Evolutionary conservation across 1,140 invertebrate genomes (phyloP).

Genomic region (Phortica variegata): DNA sequence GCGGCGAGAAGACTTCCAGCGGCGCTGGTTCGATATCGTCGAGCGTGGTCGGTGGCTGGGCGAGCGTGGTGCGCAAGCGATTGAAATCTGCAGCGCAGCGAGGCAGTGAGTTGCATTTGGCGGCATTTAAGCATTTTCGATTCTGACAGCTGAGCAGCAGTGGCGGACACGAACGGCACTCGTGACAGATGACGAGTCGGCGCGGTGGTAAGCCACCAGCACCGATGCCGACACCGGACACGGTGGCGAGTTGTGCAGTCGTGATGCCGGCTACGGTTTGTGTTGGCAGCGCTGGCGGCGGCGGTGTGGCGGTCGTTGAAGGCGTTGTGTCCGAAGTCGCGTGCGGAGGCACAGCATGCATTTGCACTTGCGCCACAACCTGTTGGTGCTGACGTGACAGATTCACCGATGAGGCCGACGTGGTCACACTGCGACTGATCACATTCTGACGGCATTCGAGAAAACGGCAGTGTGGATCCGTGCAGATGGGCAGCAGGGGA

Average conservation of each 20-base stretch:
- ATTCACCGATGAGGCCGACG: constrained; percentile 44
- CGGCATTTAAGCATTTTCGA: constrained; percentile 55
- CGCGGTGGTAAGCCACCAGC: constrained; percentile 21
- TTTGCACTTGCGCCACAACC: constrained; percentile 47
- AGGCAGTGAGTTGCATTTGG: constrained; percentile 58
- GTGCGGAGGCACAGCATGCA: constrained; percentile 48
- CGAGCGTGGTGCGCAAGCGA: constrained; percentile 48
- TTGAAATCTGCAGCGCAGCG: constrained; percentile 55
- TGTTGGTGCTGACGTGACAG: constrained; percentile 45
- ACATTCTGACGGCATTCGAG: constrained; percentile 46
- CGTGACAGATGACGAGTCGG: constrained; percentile 46
- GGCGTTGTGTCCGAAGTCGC: constrained; percentile 46
- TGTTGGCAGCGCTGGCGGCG: constrained; percentile 20
- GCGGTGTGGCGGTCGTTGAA: constrained; percentile 42
- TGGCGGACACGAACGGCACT: constrained; percentile 49
- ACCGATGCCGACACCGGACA: neutral
- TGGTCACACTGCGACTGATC: constrained; percentile 30
- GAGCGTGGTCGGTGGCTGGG: constrained; percentile 44
- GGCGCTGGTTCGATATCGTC: constrained; percentile 51
- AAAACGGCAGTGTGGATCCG: constrained; percentile 52
- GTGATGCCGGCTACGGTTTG: neutral
- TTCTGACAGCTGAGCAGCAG: constrained; percentile 46
- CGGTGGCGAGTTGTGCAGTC: constrained; percentile 4
- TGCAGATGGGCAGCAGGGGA: constrained; percentile 53
- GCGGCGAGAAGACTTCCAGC: constrained; percentile 30